Conservation (phyloP, 2,888 invertebrate species). For the Melinopterus prodromus region DNA sequence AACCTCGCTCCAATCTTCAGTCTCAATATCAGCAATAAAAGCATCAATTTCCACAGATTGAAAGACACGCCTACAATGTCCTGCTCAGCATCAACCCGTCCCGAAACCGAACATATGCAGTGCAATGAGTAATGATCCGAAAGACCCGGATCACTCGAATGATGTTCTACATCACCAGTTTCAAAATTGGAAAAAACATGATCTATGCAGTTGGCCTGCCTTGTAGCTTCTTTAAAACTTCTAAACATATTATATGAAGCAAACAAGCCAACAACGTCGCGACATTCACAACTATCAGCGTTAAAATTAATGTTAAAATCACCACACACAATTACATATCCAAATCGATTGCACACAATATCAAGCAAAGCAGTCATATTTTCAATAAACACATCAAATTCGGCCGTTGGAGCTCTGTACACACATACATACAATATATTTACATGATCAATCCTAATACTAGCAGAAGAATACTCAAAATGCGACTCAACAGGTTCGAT, state of each 20-base stretch:
- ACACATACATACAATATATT: background rate
- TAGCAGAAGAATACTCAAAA: background rate
- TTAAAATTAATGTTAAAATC: background rate
- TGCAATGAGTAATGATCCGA: background rate
- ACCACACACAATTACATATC: background rate
- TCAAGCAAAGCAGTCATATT: background rate
- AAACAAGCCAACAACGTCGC: background rate
- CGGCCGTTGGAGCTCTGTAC: background rate
- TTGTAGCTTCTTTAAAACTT: background rate
- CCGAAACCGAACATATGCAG: background rate
- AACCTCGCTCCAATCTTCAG: background rate
- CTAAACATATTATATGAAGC: background rate
- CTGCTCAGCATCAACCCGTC: background rate
- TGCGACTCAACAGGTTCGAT: background rate
- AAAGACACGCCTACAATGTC: background rate
- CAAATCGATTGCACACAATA: background rate
- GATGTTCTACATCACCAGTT: background rate
- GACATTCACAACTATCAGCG: background rate
- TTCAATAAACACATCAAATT: background rate
- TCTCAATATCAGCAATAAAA: background rate
- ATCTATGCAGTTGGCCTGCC: background rate
- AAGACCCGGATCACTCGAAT: background rate
- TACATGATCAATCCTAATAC: background rate
- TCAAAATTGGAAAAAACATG: background rate
- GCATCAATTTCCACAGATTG: background rate